These are phyloP conservation scores for Tetranychus piercei DNA, from an alignment of 2,888 invertebrate species.

Conservation along the genomic window DNA sequence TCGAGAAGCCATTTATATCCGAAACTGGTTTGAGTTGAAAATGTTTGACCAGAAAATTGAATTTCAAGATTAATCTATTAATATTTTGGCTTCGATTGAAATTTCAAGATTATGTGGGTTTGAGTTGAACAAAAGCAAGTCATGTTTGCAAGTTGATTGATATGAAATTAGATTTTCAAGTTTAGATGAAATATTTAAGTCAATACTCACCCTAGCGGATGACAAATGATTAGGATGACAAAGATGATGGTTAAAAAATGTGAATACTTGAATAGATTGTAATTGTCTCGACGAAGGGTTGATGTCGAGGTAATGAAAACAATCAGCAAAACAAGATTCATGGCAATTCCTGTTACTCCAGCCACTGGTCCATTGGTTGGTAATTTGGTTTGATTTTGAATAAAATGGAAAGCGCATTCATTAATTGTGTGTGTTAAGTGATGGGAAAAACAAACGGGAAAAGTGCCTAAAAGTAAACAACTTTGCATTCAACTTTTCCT, in stretches of 20 bases:
- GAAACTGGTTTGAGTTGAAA: too few relatives aligned
- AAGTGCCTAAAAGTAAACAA: neutral
- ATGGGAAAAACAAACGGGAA: neutral
- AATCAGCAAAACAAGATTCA: neutral
- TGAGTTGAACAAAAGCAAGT: neutral
- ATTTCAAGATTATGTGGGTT: too few relatives aligned
- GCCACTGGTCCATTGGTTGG: neutral
- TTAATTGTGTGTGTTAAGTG: neutral
- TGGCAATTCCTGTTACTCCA: neutral
- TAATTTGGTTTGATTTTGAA: neutral
- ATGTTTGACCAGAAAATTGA: too few relatives aligned
- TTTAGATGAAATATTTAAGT: neutral
- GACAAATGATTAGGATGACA: neutral
- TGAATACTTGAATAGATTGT: constrained; percentile 1
- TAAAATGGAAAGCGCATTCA: neutral
- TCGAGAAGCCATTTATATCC: too few relatives aligned
- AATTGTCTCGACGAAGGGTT: neutral
- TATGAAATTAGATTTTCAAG: neutral
- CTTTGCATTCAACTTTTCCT: neutral
- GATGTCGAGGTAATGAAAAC: neutral
- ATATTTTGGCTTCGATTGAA: too few relatives aligned
- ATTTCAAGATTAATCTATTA: too few relatives aligned
- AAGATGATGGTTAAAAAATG: constrained; percentile 1
- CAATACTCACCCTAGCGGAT: constrained; percentile 1
- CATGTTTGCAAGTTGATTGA: neutral